Percentiles rank a stretch among this genome's conserved stretches.
Conservation (phyloP, 1,140 invertebrate genomes). For the Achroia grisella region DNA sequence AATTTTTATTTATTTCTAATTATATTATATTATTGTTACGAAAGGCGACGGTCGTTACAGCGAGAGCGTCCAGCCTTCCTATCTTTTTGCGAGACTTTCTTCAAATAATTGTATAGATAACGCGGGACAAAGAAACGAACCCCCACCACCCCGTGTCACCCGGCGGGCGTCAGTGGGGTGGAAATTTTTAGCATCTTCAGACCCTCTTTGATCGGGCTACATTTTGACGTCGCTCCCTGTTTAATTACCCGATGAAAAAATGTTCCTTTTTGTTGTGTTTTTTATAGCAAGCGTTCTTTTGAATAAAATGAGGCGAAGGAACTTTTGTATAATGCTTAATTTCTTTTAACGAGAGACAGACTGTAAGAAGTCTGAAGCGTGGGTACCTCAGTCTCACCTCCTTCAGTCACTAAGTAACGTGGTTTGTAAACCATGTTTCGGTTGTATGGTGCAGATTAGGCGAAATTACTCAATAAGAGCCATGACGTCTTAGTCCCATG, state of each 20-base stretch:
- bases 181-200: conserved; percentile 53
- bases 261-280: background rate
- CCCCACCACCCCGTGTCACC: conserved; percentile 17
- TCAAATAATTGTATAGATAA: conserved; percentile 72
- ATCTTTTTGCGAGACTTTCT: conserved; percentile 68
- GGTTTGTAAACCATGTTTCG: no score
- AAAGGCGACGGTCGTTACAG: conserved; percentile 20
- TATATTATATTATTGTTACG: conserved; percentile 4
- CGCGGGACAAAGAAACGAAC: conserved; percentile 62
- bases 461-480: no score
- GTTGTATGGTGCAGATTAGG: no score
- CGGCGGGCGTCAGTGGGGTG: conserved; percentile 17
- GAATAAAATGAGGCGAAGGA: no score
- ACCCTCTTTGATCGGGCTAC: conserved; percentile 49
- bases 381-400: no score
- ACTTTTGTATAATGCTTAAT: no score
- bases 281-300: no score
- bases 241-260: conserved; percentile 49
- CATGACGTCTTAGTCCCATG: no score
- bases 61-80: conserved; percentile 46
- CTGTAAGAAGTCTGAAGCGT: no score
- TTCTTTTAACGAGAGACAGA: no score
- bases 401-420: no score
- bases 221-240: conserved; percentile 41
- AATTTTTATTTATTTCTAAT: no score